phyloP scores from a whole-genome alignment of 2,113 vertebrate species.

The Oenanthe melanoleuca region DNA sequence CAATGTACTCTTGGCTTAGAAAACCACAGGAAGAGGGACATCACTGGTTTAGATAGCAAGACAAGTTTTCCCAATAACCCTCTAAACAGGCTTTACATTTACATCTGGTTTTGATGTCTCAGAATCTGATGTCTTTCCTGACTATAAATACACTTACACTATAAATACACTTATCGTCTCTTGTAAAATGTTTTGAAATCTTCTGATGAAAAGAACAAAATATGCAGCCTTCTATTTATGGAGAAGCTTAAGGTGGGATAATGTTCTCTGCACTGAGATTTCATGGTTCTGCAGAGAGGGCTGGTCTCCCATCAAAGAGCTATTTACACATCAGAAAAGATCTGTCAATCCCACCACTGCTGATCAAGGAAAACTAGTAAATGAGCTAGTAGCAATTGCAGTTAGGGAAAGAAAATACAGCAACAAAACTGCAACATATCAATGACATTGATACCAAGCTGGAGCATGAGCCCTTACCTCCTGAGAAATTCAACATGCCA shows the following conservation, averaged over 20 bases:
- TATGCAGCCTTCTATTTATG: slow-evolving; percentile 22
- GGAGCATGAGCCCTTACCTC: not conserved
- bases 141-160: slow-evolving; percentile 36
- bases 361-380: slow-evolving; percentile 22
- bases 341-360: not conserved
- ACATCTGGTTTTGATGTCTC: slow-evolving; percentile 10
- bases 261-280: not conserved
- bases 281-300: not conserved
- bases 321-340: slow-evolving; percentile 20
- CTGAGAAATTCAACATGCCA: not conserved
- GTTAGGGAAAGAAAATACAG: not conserved
- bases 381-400: not conserved
- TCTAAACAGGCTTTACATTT: not conserved
- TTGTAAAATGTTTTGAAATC: slow-evolving; percentile 36
- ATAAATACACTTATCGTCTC: slow-evolving; percentile 17
- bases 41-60: not conserved
- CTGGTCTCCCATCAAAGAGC: not conserved
- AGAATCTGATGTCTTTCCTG: slow-evolving; percentile 3
- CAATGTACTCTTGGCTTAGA: not conserved
- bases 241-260: slow-evolving; percentile 15
- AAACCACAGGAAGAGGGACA: not conserved
- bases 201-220: slow-evolving; percentile 29
- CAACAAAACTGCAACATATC: not conserved
- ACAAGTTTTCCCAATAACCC: not conserved
- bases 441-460: not conserved